Evolutionary conservation across 2,888 invertebrate species (phyloP), one percentile per base, ranked within the genome.

Genomic region (Yponomeuta plumbellus): DNA sequence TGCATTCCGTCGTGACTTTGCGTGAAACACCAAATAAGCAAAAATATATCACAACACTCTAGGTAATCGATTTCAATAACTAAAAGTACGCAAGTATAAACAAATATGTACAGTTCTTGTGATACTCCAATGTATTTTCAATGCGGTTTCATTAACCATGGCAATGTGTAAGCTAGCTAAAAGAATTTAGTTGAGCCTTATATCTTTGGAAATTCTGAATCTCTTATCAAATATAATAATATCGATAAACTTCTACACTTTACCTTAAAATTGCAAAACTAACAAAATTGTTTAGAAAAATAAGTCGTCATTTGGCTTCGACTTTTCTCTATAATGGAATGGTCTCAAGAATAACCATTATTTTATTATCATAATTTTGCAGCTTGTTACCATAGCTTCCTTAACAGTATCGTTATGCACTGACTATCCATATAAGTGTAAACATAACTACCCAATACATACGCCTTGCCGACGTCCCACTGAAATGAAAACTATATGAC

Each of bases 201-300:
- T 79, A 84, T 91, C 88, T 89, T 90, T 90, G 89, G 88, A 85
- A 88, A 89, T 84, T 65, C 81, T 83, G 83, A 86, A 83, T 80
- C 81, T 83, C 87, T 87, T 87, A 88, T 73, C 76, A 73, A 52
- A 71, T 74, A 75, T 77, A 84, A 75, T 77, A 84, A 87, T 86
- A 88, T 84, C 84, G 85, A 88, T 88, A 88, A 86, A 87, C 85
- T 81, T 80, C 86, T 89, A 90, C 81, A 76, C 77, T 81, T 85
- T 83, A 87, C 78, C 79, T 83, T 83, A 85, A 79, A 84, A 81
- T 85, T 84, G 89, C 87, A 84, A 86, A 84, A 86, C 83, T 89
- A 90, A 91, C 88, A 91, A 90, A 89, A 89, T 78, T 72, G 79
- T 84, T 87, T 91, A 90, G 87, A 91, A 91, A 91, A 91, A 90